These are phyloP conservation scores for Gyrodactylus bullatarudis DNA, from an alignment of 1,140 invertebrate species.

Conservation along the genomic window DNA sequence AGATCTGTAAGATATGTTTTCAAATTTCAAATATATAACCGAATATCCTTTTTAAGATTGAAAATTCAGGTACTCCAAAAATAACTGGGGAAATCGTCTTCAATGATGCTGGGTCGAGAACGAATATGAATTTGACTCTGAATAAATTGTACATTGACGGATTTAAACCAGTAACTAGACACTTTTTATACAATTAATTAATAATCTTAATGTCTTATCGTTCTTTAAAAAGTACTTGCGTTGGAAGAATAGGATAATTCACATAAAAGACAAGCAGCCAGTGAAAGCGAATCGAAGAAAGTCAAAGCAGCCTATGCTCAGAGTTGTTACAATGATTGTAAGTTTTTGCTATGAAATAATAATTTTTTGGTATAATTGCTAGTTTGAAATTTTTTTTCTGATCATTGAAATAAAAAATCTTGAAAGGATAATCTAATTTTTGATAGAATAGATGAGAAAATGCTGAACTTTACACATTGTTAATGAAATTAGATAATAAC, in stretches of 20 bases:
- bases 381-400: not conserved
- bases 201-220: no score
- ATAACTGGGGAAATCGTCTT: not conserved
- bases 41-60: no score
- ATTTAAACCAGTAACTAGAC: not conserved
- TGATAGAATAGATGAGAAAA: no score
- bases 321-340: not conserved
- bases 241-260: not conserved
- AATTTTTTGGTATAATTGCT: not conserved
- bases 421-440: no score
- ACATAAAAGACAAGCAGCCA: not conserved
- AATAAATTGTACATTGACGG: not conserved
- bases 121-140: not conserved
- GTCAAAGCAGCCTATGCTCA: not conserved
- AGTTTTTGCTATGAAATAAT: no score
- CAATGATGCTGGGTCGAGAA: not conserved
- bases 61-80: not conserved
- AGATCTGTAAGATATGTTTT: not conserved
- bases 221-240: no score
- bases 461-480: no score
- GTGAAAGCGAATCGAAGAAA: not conserved
- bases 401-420: no score
- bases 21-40: no score
- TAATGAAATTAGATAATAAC: no score
- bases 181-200: no score